These are phyloP conservation scores for Lepidurus apus DNA, from an alignment of 1,140 invertebrate species.

Conservation along the genomic window DNA sequence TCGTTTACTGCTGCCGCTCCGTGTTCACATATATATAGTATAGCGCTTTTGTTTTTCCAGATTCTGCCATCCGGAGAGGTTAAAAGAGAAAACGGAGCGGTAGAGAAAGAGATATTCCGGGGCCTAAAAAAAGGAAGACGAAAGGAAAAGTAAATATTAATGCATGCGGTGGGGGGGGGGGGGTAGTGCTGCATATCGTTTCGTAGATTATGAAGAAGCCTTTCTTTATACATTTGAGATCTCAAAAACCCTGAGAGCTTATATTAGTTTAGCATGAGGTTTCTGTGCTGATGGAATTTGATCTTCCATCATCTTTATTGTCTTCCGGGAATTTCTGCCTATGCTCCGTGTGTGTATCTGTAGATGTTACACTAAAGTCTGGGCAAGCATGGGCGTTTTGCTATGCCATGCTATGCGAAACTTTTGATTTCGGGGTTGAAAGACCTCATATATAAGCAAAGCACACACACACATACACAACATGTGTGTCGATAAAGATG, in stretches of 20 bases:
- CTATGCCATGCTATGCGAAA: neutral
- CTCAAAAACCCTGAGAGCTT: neutral
- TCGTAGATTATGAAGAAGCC: neutral
- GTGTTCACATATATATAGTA: neutral
- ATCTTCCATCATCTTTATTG: conserved; percentile 11
- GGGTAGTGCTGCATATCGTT: neutral
- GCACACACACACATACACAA: no score
- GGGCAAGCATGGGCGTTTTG: neutral
- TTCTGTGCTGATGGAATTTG: neutral
- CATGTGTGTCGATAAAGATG: neutral
- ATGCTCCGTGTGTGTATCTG: neutral
- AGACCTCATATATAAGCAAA: neutral
- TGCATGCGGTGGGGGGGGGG: neutral
- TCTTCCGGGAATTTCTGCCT: neutral
- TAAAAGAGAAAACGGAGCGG: neutral
- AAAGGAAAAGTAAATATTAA: conserved; percentile 6
- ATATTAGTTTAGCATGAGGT: neutral
- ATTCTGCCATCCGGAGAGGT: neutral
- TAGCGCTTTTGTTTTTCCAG: neutral
- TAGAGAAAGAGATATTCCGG: neutral
- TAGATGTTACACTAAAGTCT: neutral
- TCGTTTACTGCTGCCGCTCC: conserved; percentile 2
- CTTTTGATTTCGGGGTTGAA: neutral
- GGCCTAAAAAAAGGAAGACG: neutral
- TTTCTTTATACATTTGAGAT: neutral